Evolutionary conservation across 2,888 invertebrate genomes (phyloP).

Genomic region (Agriopis marginaria): DNA sequence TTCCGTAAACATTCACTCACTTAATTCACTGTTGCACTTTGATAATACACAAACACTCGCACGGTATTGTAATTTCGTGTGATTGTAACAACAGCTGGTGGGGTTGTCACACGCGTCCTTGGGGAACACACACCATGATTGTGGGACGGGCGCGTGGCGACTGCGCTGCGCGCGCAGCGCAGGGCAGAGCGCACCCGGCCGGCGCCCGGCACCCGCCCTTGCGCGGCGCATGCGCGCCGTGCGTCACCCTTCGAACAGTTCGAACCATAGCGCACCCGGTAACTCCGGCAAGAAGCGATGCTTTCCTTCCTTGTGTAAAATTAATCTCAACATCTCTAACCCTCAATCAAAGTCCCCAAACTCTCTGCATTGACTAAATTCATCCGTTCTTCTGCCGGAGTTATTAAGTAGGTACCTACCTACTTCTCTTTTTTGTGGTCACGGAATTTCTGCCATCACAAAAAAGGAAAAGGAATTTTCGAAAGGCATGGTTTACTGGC

Average conservation of each 20-base stretch:
- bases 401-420: too few relatives aligned
- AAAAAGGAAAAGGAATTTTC: too few relatives aligned
- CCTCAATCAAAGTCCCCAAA: too few relatives aligned
- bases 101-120: constrained; percentile 74
- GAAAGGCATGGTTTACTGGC: too few relatives aligned
- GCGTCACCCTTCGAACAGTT: constrained; percentile 65
- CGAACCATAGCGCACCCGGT: not conserved
- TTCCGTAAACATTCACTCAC: constrained; percentile 65
- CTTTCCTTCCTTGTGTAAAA: not conserved
- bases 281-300: too few relatives aligned
- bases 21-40: constrained; percentile 44
- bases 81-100: constrained; percentile 48
- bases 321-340: too few relatives aligned
- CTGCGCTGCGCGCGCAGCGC: constrained; percentile 84
- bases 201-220: constrained; percentile 60
- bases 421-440: too few relatives aligned
- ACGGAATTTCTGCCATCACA: too few relatives aligned
- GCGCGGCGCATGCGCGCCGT: constrained; percentile 69
- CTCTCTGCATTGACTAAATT: too few relatives aligned
- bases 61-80: constrained; percentile 37
- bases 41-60: constrained; percentile 42
- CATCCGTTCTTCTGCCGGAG: too few relatives aligned
- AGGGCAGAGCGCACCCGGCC: constrained; percentile 42
- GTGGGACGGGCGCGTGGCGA: constrained; percentile 82
- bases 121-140: constrained; percentile 79